phyloP scores from a whole-genome alignment of 2,113 vertebrate genomes.

The Spilogale gracilis region DNA sequence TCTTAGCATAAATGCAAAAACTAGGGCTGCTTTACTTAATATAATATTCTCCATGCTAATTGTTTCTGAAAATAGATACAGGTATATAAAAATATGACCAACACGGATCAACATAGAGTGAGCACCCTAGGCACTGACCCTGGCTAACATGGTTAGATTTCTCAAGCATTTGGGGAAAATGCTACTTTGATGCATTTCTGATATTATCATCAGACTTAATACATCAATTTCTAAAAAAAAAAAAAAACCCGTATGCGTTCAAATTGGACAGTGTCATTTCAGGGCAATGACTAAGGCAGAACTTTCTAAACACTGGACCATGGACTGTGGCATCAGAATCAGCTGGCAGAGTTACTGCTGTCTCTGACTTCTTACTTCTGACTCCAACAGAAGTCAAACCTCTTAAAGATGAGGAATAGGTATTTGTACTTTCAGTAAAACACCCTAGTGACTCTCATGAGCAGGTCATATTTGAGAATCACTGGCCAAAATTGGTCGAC shows the following conservation, averaged over 20 bases:
- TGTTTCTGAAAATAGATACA: not conserved
- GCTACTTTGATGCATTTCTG: not conserved
- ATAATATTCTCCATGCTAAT: not conserved
- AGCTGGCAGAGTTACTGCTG: not conserved
- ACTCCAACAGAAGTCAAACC: not conserved
- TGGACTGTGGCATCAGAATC: not conserved
- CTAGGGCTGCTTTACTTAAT: not conserved
- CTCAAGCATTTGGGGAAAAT: not conserved
- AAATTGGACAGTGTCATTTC: not conserved
- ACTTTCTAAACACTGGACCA: not conserved
- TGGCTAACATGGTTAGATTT: not conserved
- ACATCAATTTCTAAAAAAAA: not conserved
- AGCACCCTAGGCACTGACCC: too few relatives aligned
- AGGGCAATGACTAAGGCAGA: not conserved
- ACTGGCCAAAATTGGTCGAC: not conserved
- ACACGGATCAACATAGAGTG: not conserved
- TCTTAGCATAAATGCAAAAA: constrained; percentile 6
- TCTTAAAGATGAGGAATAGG: not conserved
- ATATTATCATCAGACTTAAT: not conserved
- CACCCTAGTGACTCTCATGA: not conserved
- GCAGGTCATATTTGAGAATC: not conserved
- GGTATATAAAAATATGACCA: constrained; percentile 25
- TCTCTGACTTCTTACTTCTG: constrained; percentile 1
- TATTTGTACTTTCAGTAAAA: constrained; percentile 1
- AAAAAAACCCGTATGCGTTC: too few relatives aligned